These are phyloP conservation scores for Coregonus clupeaformis DNA, from an alignment of 2,113 vertebrate species.

Conservation along the genomic window DNA sequence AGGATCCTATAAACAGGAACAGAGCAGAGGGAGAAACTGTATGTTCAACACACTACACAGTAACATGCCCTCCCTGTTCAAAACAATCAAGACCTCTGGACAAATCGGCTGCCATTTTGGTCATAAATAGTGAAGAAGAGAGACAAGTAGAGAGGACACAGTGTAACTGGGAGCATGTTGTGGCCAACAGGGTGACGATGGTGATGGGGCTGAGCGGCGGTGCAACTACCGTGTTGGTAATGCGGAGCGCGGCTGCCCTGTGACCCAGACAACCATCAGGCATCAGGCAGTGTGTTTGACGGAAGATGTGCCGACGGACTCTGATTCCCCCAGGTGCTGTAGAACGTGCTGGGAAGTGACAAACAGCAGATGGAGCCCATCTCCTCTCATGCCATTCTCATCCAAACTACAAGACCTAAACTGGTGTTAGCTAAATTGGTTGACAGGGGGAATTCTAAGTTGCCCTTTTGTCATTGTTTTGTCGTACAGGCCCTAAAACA, in stretches of 20 bases:
- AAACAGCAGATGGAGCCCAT: slow-evolving; percentile 80
- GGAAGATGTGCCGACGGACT: slow-evolving; percentile 62
- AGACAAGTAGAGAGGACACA: neutral
- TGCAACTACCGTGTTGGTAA: too few species aligned
- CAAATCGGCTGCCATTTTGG: too few species aligned
- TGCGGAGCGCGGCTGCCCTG: too few species aligned
- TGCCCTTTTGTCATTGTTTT: slow-evolving; percentile 40
- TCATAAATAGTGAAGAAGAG: neutral
- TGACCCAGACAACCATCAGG: neutral
- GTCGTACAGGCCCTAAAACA: slow-evolving; percentile 28
- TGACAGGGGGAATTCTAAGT: slow-evolving; percentile 30
- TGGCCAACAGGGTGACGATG: too few species aligned
- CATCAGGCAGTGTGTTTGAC: neutral
- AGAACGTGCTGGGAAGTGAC: slow-evolving; percentile 82
- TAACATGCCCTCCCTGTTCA: too few species aligned
- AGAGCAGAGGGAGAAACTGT: neutral
- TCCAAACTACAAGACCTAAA: slow-evolving; percentile 62
- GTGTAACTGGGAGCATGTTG: too few species aligned
- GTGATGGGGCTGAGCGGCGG: too few species aligned
- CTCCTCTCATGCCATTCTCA: slow-evolving; percentile 77
- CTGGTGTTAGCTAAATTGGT: slow-evolving; percentile 52
- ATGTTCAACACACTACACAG: too few species aligned
- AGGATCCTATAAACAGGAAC: neutral
- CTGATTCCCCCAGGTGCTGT: slow-evolving; percentile 80
- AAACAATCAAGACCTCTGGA: too few species aligned